Base-by-base conservation (phyloP, 2,113 vertebrate species). In the Bubo bubo region DNA sequence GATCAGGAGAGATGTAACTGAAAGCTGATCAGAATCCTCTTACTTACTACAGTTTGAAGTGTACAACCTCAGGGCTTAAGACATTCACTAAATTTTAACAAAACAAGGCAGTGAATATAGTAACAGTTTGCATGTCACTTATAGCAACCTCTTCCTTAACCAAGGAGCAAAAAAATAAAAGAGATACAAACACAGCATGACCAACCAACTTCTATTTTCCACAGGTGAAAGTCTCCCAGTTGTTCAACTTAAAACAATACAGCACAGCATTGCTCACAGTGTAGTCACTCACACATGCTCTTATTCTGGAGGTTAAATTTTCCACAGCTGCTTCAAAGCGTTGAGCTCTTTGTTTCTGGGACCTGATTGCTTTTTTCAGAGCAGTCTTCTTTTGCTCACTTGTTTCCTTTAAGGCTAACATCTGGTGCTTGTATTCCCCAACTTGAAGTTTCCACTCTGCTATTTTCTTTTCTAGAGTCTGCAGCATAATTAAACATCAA, bases 391-490 rank as follows among this genome's bases (percentile, higher is more conserved):
- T 98, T 73, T 97, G 93, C 14, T 90, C 93, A n/a, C 93, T 98
- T 84, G 95, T 98, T 93, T 98, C 97, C 55, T 95, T 98, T 79
- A 98, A 49, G 43, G 96, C 63, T 10, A 80, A 14, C 45, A 98
- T 94, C 75, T 98, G 98, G 15, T 32, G 56, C 71, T 97, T 99
- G 80, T 96, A 95, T 63, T 97, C 97, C 63, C 73, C 97, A 35
- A 97, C 63, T 89, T 98, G 97, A 89, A 97, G 72, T 92, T 98
- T 98, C 96, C 98, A 99, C 39, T 98, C 94, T 9, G 86, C 71
- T 90, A 98, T 96, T 26, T 98, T 98, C 88, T 97, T 98, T 97
- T 99, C 97, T 86, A 99, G 85, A 56, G 64, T 95, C 99, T 99
- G 96, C 39, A 98, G 89, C 47, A 97, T 56, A 79, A 88, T 62